Conservation (phyloP, 2,797 vertebrate species). For the Zenarchopterus dispar region DNA sequence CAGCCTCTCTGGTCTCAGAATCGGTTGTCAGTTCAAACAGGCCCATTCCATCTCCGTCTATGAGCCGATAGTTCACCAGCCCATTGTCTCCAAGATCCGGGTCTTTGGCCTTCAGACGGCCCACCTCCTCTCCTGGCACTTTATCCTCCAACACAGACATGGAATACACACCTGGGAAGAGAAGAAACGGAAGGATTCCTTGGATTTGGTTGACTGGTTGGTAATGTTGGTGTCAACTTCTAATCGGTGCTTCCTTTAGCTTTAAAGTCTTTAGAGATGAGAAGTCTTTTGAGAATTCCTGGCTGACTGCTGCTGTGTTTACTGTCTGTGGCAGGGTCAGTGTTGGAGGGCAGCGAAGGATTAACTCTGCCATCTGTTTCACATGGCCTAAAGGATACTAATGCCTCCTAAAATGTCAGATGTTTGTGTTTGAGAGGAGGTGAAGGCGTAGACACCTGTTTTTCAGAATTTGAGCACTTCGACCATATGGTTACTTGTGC, state of each 20-base stretch:
- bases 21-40: constrained; percentile 93
- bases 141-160: constrained; percentile 90
- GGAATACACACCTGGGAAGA: constrained; percentile 86
- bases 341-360: constrained; percentile 55
- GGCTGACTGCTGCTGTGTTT: constrained; percentile 61
- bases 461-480: constrained; percentile 47
- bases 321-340: constrained; percentile 60
- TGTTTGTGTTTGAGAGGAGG: constrained; percentile 37
- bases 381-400: constrained; percentile 62
- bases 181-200: not conserved
- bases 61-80: constrained; percentile 89
- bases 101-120: constrained; percentile 92
- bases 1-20: constrained; percentile 94
- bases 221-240: constrained; percentile 5
- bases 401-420: constrained; percentile 62
- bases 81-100: constrained; percentile 95
- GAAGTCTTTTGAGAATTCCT: constrained; percentile 29
- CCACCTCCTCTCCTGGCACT: constrained; percentile 85
- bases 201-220: not conserved
- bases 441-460: constrained; percentile 61
- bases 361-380: constrained; percentile 71
- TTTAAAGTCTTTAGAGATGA: constrained; percentile 18
- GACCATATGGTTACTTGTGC: constrained; percentile 62
- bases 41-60: constrained; percentile 91
- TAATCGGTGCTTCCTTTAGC: constrained; percentile 25